Base-by-base conservation (phyloP, 2,797 vertebrate species). In the Myotis daubentonii region DNA sequence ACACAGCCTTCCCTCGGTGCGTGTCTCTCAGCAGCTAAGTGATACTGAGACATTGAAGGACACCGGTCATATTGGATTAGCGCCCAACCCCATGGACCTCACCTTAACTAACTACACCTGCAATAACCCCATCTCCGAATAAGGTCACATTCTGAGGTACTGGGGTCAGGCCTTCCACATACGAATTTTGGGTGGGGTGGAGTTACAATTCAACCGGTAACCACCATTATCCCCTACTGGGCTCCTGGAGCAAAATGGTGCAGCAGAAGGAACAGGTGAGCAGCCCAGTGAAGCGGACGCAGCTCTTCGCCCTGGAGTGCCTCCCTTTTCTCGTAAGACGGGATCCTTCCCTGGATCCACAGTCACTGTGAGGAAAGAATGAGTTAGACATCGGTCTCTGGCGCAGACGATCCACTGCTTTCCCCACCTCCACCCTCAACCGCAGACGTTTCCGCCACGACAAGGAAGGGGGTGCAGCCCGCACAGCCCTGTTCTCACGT, bases 381-480 rank as follows among this genome's bases (percentile, higher is more conserved):
- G 36, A 62, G 17, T 11, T 9, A 25, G 38, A 51, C 6, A 1
- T 1, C 19, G 15, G 5, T 4, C 10, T 6, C 9, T 1, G 41
- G 30, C 36, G 10, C 23, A 55, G 25, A 75, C 4, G 19, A 2
- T 6, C 19, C 22, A 6, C 0, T 7, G 49, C 13, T 11, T 22
- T 17, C 17, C 30, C 41, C n/a, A 4, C 19, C 28, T 3, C 0
- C 1, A 8, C 22, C 19, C n/a, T 8, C 49, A 36, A 3, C 30
- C 19, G 6, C 28, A 71, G 19, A 22, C 1, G 3, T 2, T 33
- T 33, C 87, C 82, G n/a, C 62, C 13, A 8, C 5, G 3, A 33
- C 72, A 79, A 19, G 80, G 68, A 55, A 57, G n/a, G 12, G 2
- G 65, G 22, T 6, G 13, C 25, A 16, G 60, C 6, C 0, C 28